Conservation (phyloP, 30 jellyfish, hydroid and myxozoan species). For the Calvadosia cruxmelitensis region DNA sequence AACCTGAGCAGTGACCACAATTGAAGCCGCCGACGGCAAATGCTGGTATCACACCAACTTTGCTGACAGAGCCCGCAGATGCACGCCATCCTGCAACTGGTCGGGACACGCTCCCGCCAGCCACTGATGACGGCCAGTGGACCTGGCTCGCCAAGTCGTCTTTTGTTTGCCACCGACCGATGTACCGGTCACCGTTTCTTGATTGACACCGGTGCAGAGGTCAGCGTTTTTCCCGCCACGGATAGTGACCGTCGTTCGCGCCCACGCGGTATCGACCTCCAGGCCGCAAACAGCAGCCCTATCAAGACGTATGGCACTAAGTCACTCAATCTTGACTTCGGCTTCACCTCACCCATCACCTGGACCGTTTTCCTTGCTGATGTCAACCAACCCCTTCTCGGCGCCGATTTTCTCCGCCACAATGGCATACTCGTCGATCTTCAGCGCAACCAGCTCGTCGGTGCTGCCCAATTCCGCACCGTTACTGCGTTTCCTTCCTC, state of each 20-base stretch:
- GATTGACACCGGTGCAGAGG: background rate
- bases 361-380: background rate
- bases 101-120: too few species aligned
- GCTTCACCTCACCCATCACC: background rate
- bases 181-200: background rate
- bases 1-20: constrained; percentile 11
- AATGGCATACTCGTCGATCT: background rate
- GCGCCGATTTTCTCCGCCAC: background rate
- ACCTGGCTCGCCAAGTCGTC: too few species aligned
- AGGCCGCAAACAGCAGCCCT: background rate
- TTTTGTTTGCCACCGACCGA: too few species aligned
- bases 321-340: background rate
- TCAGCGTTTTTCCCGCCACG: background rate
- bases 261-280: background rate
- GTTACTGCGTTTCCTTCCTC: too few species aligned
- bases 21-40: constrained; percentile 7
- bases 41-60: constrained; percentile 13
- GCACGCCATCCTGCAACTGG: constrained; percentile 38
- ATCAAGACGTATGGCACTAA: background rate
- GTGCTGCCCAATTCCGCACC: too few species aligned
- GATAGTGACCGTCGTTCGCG: background rate
- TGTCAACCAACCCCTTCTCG: background rate
- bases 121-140: too few species aligned
- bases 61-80: constrained; percentile 15
- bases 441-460: background rate